Percentiles rank a stretch among this genome's conserved stretches.
These are phyloP conservation scores for Acleris sparsana DNA, from an alignment of 2,888 invertebrate genomes.

Conservation along the genomic window DNA sequence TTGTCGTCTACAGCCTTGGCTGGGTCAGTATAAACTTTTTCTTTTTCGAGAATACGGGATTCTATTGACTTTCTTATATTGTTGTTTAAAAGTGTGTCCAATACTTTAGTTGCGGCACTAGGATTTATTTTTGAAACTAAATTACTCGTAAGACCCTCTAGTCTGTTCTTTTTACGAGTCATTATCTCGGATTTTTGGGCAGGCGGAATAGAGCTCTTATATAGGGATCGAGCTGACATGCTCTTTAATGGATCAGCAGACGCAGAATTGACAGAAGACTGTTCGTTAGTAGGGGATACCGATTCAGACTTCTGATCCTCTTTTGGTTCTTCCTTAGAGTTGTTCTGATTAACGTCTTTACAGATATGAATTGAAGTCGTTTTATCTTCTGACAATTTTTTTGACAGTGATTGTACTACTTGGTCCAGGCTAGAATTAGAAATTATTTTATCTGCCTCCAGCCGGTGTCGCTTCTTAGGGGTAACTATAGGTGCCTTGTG, in stretches of 20 bases:
- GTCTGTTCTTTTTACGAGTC: slow-evolving; percentile 85
- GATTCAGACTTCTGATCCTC: slow-evolving; percentile 52
- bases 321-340: slow-evolving; percentile 58
- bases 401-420: slow-evolving; percentile 78
- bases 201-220: slow-evolving; percentile 76
- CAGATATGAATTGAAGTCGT: slow-evolving; percentile 43
- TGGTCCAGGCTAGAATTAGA: slow-evolving; percentile 70
- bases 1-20: slow-evolving; percentile 63
- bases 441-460: slow-evolving; percentile 83
- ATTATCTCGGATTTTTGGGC: slow-evolving; percentile 83
- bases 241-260: slow-evolving; percentile 72
- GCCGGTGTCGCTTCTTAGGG: slow-evolving; percentile 88
- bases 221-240: slow-evolving; percentile 77
- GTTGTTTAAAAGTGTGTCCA: slow-evolving; percentile 78
- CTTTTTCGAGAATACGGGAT: slow-evolving; percentile 76
- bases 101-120: slow-evolving; percentile 78
- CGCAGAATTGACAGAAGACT: slow-evolving; percentile 50
- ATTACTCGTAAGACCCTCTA: slow-evolving; percentile 84
- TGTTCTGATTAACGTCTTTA: slow-evolving; percentile 66
- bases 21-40: slow-evolving; percentile 59
- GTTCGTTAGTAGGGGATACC: slow-evolving; percentile 45
- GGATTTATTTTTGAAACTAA: slow-evolving; percentile 85
- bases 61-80: slow-evolving; percentile 80
- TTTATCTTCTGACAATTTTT: slow-evolving; percentile 76
- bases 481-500: slow-evolving; percentile 83